Conservation (phyloP, 2,113 vertebrate genomes). For the Fregata magnificens region DNA sequence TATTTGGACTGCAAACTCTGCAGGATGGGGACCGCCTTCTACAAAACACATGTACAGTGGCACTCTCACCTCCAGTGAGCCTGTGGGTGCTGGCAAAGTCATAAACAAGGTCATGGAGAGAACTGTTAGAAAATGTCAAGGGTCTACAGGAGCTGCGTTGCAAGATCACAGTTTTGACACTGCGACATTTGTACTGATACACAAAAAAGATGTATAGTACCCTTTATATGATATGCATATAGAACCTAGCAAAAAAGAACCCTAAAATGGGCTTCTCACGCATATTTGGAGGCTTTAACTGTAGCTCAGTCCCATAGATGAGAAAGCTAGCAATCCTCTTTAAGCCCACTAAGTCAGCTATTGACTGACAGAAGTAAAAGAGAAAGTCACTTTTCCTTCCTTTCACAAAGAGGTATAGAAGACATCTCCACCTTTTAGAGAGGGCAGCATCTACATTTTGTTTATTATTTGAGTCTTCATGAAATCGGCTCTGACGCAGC, state of each 20-base stretch:
- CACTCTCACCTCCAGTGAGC: background rate
- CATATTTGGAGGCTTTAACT: background rate
- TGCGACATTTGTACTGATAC: background rate
- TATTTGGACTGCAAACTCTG: background rate
- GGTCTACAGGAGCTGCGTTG: background rate
- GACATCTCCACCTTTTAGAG: background rate
- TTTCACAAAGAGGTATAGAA: background rate
- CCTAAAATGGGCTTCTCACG: background rate
- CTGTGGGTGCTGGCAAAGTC: background rate
- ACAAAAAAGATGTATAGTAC: background rate
- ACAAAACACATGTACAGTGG: rapidly evolving
- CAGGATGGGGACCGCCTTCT: background rate
- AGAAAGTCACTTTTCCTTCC: background rate
- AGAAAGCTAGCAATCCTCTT: background rate
- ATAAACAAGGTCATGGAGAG: background rate
- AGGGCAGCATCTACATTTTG: background rate
- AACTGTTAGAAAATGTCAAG: background rate
- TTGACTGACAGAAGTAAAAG: background rate
- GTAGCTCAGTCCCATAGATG: background rate
- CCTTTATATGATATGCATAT: background rate
- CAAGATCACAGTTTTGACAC: background rate
- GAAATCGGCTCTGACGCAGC: background rate
- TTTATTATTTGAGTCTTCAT: background rate
- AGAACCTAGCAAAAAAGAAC: background rate
- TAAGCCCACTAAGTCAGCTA: background rate